Percentiles rank a stretch among this genome's conserved stretches.
These are phyloP conservation scores for Melanotaenia duboulayi DNA, from an alignment of 2,113 vertebrate species.

Conservation along the genomic window DNA sequence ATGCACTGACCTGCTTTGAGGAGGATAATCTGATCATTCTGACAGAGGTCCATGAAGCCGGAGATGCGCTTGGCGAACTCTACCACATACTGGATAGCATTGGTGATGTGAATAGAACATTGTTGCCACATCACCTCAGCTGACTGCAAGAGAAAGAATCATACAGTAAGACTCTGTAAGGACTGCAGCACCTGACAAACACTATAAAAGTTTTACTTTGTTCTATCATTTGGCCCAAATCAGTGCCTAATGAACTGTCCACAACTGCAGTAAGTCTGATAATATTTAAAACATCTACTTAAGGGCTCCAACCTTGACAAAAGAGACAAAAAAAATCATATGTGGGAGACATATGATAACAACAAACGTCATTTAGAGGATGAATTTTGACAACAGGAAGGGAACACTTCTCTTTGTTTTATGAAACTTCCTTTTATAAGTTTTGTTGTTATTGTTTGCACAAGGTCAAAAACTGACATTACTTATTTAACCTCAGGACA, in stretches of 20 bases:
- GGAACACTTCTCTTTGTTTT: too few species aligned
- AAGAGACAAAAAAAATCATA: neutral
- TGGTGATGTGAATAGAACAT: slow-evolving; percentile 89
- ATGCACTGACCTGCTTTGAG: slow-evolving; percentile 90
- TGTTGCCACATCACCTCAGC: slow-evolving; percentile 92
- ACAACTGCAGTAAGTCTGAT: neutral
- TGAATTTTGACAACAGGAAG: neutral
- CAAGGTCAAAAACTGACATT: neutral
- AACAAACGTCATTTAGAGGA: neutral
- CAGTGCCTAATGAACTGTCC: neutral
- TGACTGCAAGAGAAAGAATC: slow-evolving; percentile 76
- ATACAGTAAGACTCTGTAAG: neutral
- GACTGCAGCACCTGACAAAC: neutral
- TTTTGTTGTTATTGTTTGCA: too few species aligned
- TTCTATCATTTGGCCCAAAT: neutral
- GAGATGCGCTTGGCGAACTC: slow-evolving; percentile 92
- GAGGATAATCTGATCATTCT: slow-evolving; percentile 95
- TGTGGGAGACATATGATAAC: neutral
- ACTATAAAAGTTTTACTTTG: neutral
- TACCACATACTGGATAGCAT: slow-evolving; percentile 93
- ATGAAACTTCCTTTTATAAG: too few species aligned
- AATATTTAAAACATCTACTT: neutral
- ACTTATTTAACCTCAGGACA: neutral
- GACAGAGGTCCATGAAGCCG: slow-evolving; percentile 94
- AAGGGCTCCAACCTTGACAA: neutral